Percentiles rank a stretch among this genome's conserved stretches.
Conservation (phyloP, 2,888 invertebrate species). For the Chrysomela aeneicollis region DNA sequence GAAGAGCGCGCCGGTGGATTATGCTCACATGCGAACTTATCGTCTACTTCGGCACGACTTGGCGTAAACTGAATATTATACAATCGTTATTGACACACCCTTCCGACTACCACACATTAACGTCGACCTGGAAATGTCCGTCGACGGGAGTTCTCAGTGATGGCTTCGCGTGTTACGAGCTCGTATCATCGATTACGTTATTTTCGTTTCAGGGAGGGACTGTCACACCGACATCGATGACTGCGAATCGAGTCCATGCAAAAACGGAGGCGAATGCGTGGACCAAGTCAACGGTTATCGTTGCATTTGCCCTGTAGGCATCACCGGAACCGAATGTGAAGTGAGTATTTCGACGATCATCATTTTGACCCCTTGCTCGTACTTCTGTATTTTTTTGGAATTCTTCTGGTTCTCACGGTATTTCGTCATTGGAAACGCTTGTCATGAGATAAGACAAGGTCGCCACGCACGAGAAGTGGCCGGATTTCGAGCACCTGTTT, state of each 20-base stretch:
- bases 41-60: slow-evolving; percentile 32
- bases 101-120: slow-evolving; percentile 31
- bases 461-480: not conserved
- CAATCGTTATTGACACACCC: slow-evolving; percentile 37
- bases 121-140: not conserved
- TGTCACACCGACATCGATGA: slow-evolving; percentile 90
- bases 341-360: slow-evolving; percentile 66
- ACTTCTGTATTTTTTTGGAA: too few species aligned
- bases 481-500: slow-evolving; percentile 26
- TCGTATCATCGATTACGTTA: too few species aligned
- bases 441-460: not conserved
- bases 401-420: not conserved
- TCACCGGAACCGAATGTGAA: slow-evolving; percentile 87
- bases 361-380: too few species aligned
- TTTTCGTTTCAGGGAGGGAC: slow-evolving; percentile 68
- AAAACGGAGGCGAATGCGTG: slow-evolving; percentile 89
- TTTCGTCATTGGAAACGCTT: not conserved
- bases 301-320: slow-evolving; percentile 90
- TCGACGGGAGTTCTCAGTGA: not conserved
- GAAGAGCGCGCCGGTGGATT: slow-evolving; percentile 23
- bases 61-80: slow-evolving; percentile 32
- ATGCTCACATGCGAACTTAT: slow-evolving; percentile 34
- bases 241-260: slow-evolving; percentile 86
- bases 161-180: not conserved
- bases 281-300: slow-evolving; percentile 85